Base-by-base conservation (phyloP, 1,140 invertebrate genomes). In the Mercenaria mercenaria region DNA sequence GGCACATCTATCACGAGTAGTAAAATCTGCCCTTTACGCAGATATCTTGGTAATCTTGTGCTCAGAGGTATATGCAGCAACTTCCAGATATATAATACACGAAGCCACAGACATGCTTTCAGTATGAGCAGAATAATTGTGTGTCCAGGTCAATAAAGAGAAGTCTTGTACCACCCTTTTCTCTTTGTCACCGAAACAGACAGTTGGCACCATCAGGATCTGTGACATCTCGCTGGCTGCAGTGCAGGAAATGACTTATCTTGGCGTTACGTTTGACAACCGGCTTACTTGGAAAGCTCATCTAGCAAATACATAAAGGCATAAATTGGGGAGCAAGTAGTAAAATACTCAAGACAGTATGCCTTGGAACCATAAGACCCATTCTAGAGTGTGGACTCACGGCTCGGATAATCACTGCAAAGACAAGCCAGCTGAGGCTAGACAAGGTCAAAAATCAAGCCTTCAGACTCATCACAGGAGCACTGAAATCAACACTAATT, bases 141-240 rank as follows among this genome's bases (percentile, higher is more conserved):
- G 81, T 37, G 56, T 76, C 0, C 13, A 52, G 43, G 83, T 83
- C 29, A 91, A 91, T 56, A 91, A 88, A 80, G 76, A 91, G 8
- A 91, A 77, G 26, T 88, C 79, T 11, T 88, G 85, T 32, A 77
- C 61, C 11, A 91, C 79, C 37, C 85, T 88, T 13, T 84, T 91
- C 64, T 88, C 77, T 18, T 79, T 91, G 90, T 91, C 84, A 61
- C 29, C 90, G 15, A 91, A 91, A 41, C 69, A 91, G 59, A 74
- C 61, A 82, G 84, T 50, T 37, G 59, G 59, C 2, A 87, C 69
- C 26, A 72, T 91, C 64, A 91, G 34, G 23, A 61, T 82, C 41
- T 69, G 69, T 20, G 47, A 26, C 6, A 74, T 67, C 20, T 67
- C 59, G 6, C 61, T 91, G 39, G 72, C 13, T 29, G 64, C 41